These are phyloP conservation scores for Pachymerium ferrugineum DNA, from an alignment of 2,888 invertebrate species.

Conservation along the genomic window DNA sequence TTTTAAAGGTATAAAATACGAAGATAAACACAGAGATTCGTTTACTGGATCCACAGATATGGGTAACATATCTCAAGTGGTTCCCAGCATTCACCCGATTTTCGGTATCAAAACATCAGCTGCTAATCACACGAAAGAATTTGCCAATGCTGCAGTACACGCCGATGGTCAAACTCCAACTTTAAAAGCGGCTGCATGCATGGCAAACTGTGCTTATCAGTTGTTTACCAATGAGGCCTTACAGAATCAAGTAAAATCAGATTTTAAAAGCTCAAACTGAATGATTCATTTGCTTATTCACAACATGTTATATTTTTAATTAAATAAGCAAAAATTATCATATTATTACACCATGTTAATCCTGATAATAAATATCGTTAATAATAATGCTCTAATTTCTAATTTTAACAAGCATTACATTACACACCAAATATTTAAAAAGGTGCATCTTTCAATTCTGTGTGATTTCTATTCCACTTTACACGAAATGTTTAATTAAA, in stretches of 20 bases:
- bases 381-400: neutral
- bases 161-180: conserved; percentile 39
- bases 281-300: neutral
- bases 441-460: no score
- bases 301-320: neutral
- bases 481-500: neutral
- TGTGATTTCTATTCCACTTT: neutral
- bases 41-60: conserved; percentile 45
- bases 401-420: neutral
- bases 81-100: conserved; percentile 44
- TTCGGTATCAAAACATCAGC: conserved; percentile 41
- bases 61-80: conserved; percentile 45
- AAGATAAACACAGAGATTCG: conserved; percentile 34
- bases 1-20: conserved; percentile 36
- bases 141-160: conserved; percentile 41
- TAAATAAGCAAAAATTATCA: neutral
- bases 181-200: conserved; percentile 39
- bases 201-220: conserved; percentile 42
- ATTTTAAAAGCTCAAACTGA: conserved; percentile 34
- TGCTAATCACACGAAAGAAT: conserved; percentile 42
- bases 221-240: conserved; percentile 39
- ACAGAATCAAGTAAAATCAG: conserved; percentile 36
- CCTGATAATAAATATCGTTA: neutral
- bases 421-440: no score
- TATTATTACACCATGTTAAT: conserved; percentile 16